Evolutionary conservation across 2,888 invertebrate species (phyloP).

Genomic region (Formica aserva): DNA sequence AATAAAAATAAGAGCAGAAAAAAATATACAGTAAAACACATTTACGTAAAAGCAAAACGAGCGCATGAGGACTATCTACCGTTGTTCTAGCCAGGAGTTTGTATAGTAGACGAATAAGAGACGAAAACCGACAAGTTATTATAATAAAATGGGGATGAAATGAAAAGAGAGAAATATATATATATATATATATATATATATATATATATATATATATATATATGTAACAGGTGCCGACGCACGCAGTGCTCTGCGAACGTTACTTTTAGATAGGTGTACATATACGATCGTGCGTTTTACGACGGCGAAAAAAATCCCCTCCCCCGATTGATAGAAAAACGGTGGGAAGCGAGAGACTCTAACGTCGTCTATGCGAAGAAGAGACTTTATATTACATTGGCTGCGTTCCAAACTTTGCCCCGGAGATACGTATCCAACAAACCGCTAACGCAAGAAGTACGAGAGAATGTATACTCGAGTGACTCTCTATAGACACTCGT

Average conservation of each 20-base stretch:
- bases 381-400: slow-evolving; percentile 68
- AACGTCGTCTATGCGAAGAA: slow-evolving; percentile 71
- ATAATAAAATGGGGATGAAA: slow-evolving; percentile 38
- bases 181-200: slow-evolving; percentile 8
- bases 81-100: slow-evolving; percentile 54
- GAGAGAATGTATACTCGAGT: slow-evolving; percentile 6
- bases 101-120: slow-evolving; percentile 63
- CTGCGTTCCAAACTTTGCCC: slow-evolving; percentile 49
- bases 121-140: slow-evolving; percentile 24
- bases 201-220: slow-evolving; percentile 54
- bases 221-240: slow-evolving; percentile 58
- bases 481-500: slow-evolving; percentile 16
- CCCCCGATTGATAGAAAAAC: slow-evolving; percentile 40
- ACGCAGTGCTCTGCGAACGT: slow-evolving; percentile 61
- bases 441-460: neutral
- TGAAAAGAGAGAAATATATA: neutral
- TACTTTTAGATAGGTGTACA: slow-evolving; percentile 77
- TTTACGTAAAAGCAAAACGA: slow-evolving; percentile 33
- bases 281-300: slow-evolving; percentile 48
- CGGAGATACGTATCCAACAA: slow-evolving; percentile 39
- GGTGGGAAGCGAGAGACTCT: slow-evolving; percentile 70
- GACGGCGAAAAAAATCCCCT: slow-evolving; percentile 50
- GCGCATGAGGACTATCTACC: slow-evolving; percentile 34
- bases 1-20: slow-evolving; percentile 39
- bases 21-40: slow-evolving; percentile 32